Conservation (phyloP, 2,888 invertebrate species). For the Oxycera nigricornis region DNA sequence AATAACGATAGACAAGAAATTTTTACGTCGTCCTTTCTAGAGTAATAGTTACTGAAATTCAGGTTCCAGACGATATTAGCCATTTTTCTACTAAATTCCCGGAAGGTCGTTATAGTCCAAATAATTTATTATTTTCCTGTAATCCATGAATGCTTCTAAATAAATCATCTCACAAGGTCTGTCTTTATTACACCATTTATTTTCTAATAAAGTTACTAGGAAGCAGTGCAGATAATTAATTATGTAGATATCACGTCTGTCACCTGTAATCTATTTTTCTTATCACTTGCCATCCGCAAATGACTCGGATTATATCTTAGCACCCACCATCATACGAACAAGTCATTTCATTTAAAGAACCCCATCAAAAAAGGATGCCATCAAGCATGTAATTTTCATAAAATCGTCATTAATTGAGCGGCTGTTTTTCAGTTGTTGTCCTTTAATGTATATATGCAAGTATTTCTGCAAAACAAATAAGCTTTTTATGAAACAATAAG, state of each 20-base stretch:
- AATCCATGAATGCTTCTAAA: no score
- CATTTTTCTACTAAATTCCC: no score
- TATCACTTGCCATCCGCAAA: background rate
- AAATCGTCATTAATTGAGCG: background rate
- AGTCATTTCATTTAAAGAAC: background rate
- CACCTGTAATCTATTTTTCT: background rate
- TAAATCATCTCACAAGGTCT: no score
- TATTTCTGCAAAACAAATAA: background rate
- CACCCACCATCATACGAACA: background rate
- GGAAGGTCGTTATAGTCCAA: no score
- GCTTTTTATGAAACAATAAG: background rate
- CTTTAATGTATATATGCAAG: background rate
- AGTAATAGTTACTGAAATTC: no score
- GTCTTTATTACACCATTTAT: no score
- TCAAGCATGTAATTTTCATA: background rate
- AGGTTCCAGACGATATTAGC: no score
- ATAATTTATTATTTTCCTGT: no score
- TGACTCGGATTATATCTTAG: background rate
- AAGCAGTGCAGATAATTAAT: background rate
- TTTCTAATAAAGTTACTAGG: no score
- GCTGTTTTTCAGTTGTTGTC: background rate
- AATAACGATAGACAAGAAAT: no score
- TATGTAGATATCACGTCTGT: background rate
- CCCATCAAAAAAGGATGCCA: background rate
- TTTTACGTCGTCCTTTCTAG: no score